phyloP scores from a whole-genome alignment of 2,797 vertebrate species.

The Semaprochilodus insignis region DNA sequence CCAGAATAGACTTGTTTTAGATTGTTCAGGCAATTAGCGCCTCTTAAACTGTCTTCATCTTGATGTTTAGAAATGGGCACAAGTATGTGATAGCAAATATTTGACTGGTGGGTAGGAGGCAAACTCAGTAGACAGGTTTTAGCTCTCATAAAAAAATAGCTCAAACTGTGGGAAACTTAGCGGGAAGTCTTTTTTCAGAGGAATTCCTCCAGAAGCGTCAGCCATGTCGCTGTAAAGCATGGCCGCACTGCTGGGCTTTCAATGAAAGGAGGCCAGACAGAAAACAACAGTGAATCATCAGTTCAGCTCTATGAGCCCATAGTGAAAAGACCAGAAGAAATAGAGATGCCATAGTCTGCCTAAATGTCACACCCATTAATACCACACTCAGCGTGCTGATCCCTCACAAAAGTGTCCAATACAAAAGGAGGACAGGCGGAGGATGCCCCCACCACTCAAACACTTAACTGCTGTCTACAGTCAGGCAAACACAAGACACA shows the following conservation, averaged over 20 bases:
- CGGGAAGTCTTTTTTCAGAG: constrained; percentile 13
- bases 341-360: constrained; percentile 36
- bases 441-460: constrained; percentile 21
- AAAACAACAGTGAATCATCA: constrained; percentile 36
- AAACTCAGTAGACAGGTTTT: not conserved
- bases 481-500: not conserved
- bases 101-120: not conserved
- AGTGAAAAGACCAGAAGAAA: constrained; percentile 12
- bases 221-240: constrained; percentile 18
- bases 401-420: constrained; percentile 5
- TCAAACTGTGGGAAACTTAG: constrained; percentile 31
- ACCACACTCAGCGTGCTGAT: constrained; percentile 1
- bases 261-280: constrained; percentile 17
- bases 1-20: not conserved
- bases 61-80: not conserved
- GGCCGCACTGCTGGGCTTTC: constrained; percentile 19
- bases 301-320: constrained; percentile 10
- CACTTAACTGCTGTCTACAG: not conserved
- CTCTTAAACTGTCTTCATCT: not conserved
- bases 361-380: constrained; percentile 55
- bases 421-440: constrained; percentile 25
- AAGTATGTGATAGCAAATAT: not conserved
- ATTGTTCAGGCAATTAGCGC: not conserved
- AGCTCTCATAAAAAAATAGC: not conserved
- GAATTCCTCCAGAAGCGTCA: constrained; percentile 29